Conservation (phyloP, 2,888 invertebrate species). For the Nomada flava region DNA sequence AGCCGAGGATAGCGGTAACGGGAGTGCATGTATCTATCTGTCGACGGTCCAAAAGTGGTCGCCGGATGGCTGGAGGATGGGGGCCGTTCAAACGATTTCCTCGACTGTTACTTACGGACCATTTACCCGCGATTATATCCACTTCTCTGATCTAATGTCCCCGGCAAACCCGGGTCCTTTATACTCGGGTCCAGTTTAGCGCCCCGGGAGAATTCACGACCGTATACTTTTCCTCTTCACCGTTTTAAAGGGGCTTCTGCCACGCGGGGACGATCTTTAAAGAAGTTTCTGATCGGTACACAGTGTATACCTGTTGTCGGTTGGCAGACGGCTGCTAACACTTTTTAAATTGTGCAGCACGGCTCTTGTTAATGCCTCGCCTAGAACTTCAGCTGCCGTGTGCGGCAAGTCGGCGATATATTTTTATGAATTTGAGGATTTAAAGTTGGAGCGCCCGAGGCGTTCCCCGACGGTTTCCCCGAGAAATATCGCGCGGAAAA, state of each 20-base stretch:
- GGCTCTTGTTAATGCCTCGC: background rate
- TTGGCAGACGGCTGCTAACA: background rate
- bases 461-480: background rate
- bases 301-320: conserved; percentile 8
- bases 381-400: no score
- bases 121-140: conserved; percentile 77
- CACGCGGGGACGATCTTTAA: background rate
- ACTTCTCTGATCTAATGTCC: conserved; percentile 66
- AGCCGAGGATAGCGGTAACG: conserved; percentile 51
- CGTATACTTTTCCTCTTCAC: background rate
- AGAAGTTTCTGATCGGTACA: conserved; percentile 30
- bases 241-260: conserved; percentile 18
- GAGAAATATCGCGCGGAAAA: conserved; percentile 12
- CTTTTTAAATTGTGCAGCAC: background rate
- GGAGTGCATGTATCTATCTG: conserved; percentile 61
- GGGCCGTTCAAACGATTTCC: conserved; percentile 68
- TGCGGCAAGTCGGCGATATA: background rate
- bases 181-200: conserved; percentile 45
- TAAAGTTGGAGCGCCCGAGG: background rate
- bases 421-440: conserved; percentile 9
- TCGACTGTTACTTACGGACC: conserved; percentile 74
- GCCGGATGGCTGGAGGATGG: conserved; percentile 27
- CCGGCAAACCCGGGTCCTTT: conserved; percentile 33
- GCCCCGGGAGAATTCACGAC: conserved; percentile 32
- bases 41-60: conserved; percentile 58